phyloP scores from a whole-genome alignment of 2,888 invertebrate species.

The Nysson spinosus region DNA sequence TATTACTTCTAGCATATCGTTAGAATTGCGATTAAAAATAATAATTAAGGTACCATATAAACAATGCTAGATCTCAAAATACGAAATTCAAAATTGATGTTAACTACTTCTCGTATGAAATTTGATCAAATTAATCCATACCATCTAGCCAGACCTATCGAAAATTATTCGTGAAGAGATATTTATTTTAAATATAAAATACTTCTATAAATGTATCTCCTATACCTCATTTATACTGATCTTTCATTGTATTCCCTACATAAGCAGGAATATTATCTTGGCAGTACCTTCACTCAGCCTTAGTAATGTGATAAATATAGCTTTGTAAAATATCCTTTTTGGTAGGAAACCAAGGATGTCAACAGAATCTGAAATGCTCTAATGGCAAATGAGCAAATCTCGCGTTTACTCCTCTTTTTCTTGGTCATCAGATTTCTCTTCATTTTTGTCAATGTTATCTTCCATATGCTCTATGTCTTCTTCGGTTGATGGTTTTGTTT shows the following conservation, averaged over 20 bases:
- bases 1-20: slow-evolving; percentile 26
- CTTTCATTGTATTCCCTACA: slow-evolving; percentile 42
- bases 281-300: slow-evolving; percentile 66
- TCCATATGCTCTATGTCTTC: slow-evolving; percentile 73
- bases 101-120: slow-evolving; percentile 43
- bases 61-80: slow-evolving; percentile 32
- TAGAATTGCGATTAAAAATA: slow-evolving; percentile 21
- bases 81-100: slow-evolving; percentile 39
- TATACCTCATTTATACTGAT: slow-evolving; percentile 51
- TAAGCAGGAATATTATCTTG: slow-evolving; percentile 56
- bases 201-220: slow-evolving; percentile 52
- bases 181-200: slow-evolving; percentile 51
- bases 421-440: slow-evolving; percentile 73
- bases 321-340: slow-evolving; percentile 61
- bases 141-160: slow-evolving; percentile 36
- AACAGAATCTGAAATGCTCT: slow-evolving; percentile 48
- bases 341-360: slow-evolving; percentile 61
- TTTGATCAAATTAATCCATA: slow-evolving; percentile 31
- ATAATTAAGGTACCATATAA: slow-evolving; percentile 32
- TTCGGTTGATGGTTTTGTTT: slow-evolving; percentile 71
- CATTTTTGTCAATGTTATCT: slow-evolving; percentile 70
- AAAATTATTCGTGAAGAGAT: slow-evolving; percentile 36
- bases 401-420: slow-evolving; percentile 73
- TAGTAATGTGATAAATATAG: slow-evolving; percentile 59
- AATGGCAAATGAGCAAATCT: slow-evolving; percentile 44